A percentile compares a stretch with the other conserved stretches of the same genome.
Conservation (phyloP, 2,113 vertebrate species). For the Hemichromis elongatus region DNA sequence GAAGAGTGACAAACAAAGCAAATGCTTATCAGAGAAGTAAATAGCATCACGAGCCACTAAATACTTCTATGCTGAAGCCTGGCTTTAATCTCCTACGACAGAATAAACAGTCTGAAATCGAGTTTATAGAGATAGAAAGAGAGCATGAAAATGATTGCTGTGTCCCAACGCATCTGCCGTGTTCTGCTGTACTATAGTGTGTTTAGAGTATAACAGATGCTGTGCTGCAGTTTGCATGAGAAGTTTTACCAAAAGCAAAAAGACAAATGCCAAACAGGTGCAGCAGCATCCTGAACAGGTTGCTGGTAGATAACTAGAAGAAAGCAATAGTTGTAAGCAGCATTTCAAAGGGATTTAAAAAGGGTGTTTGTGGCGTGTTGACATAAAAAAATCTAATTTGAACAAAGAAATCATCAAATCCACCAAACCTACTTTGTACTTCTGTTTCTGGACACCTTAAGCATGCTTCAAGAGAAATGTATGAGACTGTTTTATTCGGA, state of each 20-base stretch:
- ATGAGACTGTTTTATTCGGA: neutral
- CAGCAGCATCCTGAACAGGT: neutral
- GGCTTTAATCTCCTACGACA: conserved; percentile 26
- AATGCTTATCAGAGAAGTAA: conserved; percentile 49
- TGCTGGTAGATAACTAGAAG: neutral
- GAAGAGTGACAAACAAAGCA: conserved; percentile 50
- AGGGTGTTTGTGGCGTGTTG: neutral
- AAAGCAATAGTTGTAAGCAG: neutral
- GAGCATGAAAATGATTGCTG: neutral
- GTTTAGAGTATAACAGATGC: neutral
- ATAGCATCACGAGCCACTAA: conserved; percentile 19
- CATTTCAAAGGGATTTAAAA: neutral
- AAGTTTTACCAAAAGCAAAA: neutral
- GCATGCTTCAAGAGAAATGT: neutral
- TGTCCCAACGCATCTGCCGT: neutral
- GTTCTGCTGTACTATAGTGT: neutral
- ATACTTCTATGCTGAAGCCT: conserved; percentile 3
- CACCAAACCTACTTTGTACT: neutral
- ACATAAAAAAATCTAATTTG: neutral
- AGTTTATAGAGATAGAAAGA: conserved; percentile 1
- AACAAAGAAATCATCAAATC: neutral
- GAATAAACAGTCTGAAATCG: conserved; percentile 13
- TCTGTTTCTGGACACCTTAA: neutral
- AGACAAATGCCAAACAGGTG: neutral
- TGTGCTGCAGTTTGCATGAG: neutral